Evolutionary conservation across 1,140 invertebrate genomes (phyloP).

Genomic region (Stegodyphus mimosarum): DNA sequence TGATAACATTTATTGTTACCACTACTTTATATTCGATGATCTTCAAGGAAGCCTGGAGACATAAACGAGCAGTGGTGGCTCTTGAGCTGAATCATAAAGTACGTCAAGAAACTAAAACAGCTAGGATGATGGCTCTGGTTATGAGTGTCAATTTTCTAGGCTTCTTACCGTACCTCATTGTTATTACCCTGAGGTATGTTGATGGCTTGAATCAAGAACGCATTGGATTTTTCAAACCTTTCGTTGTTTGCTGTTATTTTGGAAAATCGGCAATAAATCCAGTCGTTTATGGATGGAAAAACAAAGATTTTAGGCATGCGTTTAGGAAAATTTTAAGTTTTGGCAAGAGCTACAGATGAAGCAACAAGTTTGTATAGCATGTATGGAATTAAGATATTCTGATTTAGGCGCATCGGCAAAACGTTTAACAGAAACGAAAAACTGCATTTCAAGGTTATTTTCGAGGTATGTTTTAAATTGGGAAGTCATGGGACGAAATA

Average conservation of each 20-base stretch:
- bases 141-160: constrained; percentile 63
- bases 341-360: neutral
- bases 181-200: constrained; percentile 58
- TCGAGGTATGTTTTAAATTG: too few species aligned
- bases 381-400: too few species aligned
- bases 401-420: too few species aligned
- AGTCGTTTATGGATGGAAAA: constrained; percentile 65
- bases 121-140: constrained; percentile 63
- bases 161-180: constrained; percentile 62
- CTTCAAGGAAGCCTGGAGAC: constrained; percentile 63
- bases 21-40: constrained; percentile 61
- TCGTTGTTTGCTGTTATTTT: constrained; percentile 63
- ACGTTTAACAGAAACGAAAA: too few species aligned
- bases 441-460: too few species aligned
- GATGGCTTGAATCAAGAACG: constrained; percentile 54
- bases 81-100: constrained; percentile 46
- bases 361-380: too few species aligned
- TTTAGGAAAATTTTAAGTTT: constrained; percentile 54
- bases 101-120: constrained; percentile 61
- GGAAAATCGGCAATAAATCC: constrained; percentile 64
- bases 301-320: constrained; percentile 62
- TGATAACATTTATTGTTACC: constrained; percentile 60
- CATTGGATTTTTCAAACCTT: constrained; percentile 50
- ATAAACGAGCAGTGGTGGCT: constrained; percentile 60
- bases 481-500: too few species aligned